phyloP scores from a whole-genome alignment of 35 echinoderm and acorn worm species.

The Anneissia japonica region DNA sequence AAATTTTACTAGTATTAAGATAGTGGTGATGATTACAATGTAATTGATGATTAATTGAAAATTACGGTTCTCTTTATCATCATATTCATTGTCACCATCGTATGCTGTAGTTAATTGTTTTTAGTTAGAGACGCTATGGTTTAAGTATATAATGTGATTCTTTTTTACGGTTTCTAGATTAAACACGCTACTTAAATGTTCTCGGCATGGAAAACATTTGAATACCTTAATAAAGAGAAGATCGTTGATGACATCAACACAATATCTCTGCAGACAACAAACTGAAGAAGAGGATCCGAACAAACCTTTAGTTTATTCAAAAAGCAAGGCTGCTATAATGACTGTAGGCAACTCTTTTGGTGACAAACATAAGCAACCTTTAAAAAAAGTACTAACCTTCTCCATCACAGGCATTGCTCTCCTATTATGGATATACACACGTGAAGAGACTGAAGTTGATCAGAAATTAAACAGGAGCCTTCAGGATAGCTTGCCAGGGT shows the following conservation, averaged over 20 bases:
- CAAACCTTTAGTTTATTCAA: conserved; percentile 24
- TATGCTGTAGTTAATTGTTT: no score
- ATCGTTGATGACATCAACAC: background rate
- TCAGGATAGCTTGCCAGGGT: conserved; percentile 15
- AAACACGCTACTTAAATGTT: background rate
- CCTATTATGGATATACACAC: conserved; percentile 38
- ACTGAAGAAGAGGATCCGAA: conserved; percentile 25
- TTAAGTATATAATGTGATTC: no score
- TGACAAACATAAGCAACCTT: conserved; percentile 30
- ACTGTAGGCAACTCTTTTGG: conserved; percentile 47
- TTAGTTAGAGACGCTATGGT: no score
- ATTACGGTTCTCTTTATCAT: no score
- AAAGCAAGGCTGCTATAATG: conserved; percentile 47
- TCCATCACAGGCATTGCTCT: conserved; percentile 2
- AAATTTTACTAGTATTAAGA: no score
- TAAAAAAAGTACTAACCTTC: conserved; percentile 32
- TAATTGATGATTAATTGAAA: no score
- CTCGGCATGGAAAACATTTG: background rate
- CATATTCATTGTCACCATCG: no score
- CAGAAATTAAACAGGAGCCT: conserved; percentile 17
- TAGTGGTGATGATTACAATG: no score
- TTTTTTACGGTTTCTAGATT: background rate
- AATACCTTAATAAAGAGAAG: background rate
- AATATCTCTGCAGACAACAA: background rate
- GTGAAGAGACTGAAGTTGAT: conserved; percentile 60